Conservation (phyloP, 2,113 vertebrate species). For the Melospiza georgiana region DNA sequence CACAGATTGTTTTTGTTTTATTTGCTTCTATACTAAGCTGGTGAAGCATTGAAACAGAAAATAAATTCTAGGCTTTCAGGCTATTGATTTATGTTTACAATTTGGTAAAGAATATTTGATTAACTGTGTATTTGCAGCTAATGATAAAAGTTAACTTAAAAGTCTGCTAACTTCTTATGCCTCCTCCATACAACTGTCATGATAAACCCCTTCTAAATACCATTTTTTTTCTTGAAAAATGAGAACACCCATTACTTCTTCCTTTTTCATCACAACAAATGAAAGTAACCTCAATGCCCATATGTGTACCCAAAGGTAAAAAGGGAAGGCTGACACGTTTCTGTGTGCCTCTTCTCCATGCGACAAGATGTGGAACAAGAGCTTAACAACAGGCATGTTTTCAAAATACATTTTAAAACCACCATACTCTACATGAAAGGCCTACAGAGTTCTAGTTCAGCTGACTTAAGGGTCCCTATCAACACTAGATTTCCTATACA, state of each 20-base stretch:
- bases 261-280: not conserved
- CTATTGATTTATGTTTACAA: constrained; percentile 48
- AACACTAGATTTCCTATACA: not conserved
- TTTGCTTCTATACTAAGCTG: constrained; percentile 10
- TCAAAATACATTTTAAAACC: not conserved
- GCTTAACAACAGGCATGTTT: not conserved
- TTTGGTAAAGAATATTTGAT: constrained; percentile 24
- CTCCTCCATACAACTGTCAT: not conserved
- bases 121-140: constrained; percentile 60
- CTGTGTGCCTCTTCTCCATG: not conserved
- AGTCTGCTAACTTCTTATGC: not conserved
- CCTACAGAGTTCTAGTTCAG: not conserved
- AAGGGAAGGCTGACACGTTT: not conserved
- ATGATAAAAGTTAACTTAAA: constrained; percentile 54
- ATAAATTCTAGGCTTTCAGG: constrained; percentile 3
- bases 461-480: not conserved
- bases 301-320: not conserved
- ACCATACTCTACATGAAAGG: not conserved
- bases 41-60: constrained; percentile 35
- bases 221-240: not conserved
- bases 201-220: not conserved
- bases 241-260: not conserved
- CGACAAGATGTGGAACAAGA: not conserved
- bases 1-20: constrained; percentile 51
- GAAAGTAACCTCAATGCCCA: not conserved